These are phyloP conservation scores for Carcinoscorpius rotundicauda DNA, from an alignment of 1,140 invertebrate genomes.

Conservation along the genomic window DNA sequence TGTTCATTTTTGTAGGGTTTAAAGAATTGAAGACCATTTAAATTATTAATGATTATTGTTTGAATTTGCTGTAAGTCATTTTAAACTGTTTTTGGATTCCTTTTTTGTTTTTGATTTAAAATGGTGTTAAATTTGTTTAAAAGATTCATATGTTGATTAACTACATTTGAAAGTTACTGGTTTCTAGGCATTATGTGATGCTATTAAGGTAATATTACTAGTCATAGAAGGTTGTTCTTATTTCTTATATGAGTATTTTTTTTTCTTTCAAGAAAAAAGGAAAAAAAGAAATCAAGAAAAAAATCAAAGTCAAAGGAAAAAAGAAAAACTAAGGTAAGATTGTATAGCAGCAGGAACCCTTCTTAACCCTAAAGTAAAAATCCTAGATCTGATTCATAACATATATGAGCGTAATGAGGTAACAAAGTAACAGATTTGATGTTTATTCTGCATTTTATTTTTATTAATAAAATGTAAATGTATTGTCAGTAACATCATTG, in stretches of 20 bases:
- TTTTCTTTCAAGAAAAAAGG: constrained; percentile 29
- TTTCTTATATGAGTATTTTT: constrained; percentile 13
- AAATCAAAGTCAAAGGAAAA: constrained; percentile 31
- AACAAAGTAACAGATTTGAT: not conserved
- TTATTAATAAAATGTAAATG: not conserved
- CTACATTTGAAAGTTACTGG: constrained; percentile 10
- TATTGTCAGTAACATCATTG: not conserved
- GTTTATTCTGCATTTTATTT: not conserved
- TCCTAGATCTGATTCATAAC: not conserved
- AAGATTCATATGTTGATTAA: not conserved
- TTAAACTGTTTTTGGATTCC: not conserved
- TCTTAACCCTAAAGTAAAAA: not conserved
- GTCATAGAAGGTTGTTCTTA: no score
- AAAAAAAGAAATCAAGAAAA: constrained; percentile 32
- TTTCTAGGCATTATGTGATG: constrained; percentile 2
- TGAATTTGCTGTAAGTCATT: no score
- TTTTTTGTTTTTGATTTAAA: not conserved
- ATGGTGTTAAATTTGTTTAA: constrained; percentile 2
- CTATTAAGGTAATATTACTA: no score
- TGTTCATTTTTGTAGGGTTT: no score
- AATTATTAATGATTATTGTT: no score
- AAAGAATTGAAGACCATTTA: no score
- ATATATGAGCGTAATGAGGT: not conserved
- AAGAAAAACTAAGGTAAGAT: constrained; percentile 29
- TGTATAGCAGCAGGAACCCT: constrained; percentile 13